These are phyloP conservation scores for Ennomos quercinarius DNA, from an alignment of 2,888 invertebrate species.

Conservation along the genomic window DNA sequence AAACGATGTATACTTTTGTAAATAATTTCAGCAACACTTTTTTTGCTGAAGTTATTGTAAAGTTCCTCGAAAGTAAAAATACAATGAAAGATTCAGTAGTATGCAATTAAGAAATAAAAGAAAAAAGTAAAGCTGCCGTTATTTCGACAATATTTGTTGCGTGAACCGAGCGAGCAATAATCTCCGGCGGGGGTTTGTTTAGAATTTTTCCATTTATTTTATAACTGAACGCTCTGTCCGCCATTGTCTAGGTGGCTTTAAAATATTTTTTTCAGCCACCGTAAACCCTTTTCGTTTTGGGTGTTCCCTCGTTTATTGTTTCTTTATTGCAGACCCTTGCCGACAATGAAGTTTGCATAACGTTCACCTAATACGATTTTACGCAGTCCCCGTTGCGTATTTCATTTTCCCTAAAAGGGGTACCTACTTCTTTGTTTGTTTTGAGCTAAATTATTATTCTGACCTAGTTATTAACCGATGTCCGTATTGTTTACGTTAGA, in stretches of 20 bases:
- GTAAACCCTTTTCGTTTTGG: constrained; percentile 66
- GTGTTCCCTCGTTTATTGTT: constrained; percentile 70
- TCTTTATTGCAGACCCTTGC: constrained; percentile 68
- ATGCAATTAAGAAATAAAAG: constrained; percentile 53
- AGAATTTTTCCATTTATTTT: constrained; percentile 63
- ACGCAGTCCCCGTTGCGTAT: constrained; percentile 50
- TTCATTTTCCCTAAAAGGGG: constrained; percentile 45
- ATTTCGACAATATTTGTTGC: constrained; percentile 59
- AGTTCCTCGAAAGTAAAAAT: constrained; percentile 1
- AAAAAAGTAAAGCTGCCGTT: constrained; percentile 61
- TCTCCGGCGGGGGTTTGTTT: constrained; percentile 57
- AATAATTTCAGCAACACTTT: too few species aligned
- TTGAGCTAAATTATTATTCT: constrained; percentile 43
- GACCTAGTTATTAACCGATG: constrained; percentile 45
- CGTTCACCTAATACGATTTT: constrained; percentile 57
- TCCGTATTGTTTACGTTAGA: constrained; percentile 49
- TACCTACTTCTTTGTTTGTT: constrained; percentile 33
- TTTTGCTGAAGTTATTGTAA: too few species aligned
- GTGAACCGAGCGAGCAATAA: constrained; percentile 54
- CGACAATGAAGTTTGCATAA: constrained; percentile 71
- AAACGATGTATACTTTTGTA: too few species aligned
- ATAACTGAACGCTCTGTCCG: constrained; percentile 57
- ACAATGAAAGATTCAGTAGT: constrained; percentile 43
- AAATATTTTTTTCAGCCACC: constrained; percentile 62
- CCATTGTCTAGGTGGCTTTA: constrained; percentile 69